Conservation (phyloP, 2,888 invertebrate species). For the Drosophila longiperda region DNA sequence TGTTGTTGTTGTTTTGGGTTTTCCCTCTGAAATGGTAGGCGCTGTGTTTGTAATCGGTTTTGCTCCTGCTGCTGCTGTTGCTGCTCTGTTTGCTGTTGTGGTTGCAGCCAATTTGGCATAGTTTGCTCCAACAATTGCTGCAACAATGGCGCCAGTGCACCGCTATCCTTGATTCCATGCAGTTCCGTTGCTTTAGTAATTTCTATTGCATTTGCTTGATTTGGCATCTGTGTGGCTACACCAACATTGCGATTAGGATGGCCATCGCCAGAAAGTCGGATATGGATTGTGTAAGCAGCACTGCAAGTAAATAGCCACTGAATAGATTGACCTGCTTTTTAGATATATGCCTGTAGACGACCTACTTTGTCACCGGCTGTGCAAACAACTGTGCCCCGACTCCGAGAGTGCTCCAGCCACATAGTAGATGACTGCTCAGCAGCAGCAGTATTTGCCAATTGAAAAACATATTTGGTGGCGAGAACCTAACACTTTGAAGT, state of each 20-base stretch:
- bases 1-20: slow-evolving; percentile 42
- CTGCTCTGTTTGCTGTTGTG: slow-evolving; percentile 15
- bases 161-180: slow-evolving; percentile 52
- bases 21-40: slow-evolving; percentile 9
- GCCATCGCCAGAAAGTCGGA: neutral
- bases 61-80: slow-evolving; percentile 4
- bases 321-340: slow-evolving; percentile 62
- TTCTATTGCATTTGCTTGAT: slow-evolving; percentile 44
- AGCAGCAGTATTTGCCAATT: slow-evolving; percentile 50
- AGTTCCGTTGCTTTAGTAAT: slow-evolving; percentile 56
- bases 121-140: slow-evolving; percentile 63
- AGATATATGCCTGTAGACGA: slow-evolving; percentile 33
- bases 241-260: neutral
- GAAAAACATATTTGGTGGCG: slow-evolving; percentile 36
- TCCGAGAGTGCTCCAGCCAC: slow-evolving; percentile 5
- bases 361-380: slow-evolving; percentile 72
- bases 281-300: slow-evolving; percentile 40
- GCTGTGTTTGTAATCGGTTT: slow-evolving; percentile 14
- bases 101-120: slow-evolving; percentile 67
- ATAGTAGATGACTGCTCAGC: slow-evolving; percentile 22
- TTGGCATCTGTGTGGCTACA: slow-evolving; percentile 45
- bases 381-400: slow-evolving; percentile 59
- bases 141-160: slow-evolving; percentile 66
- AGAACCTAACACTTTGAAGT: slow-evolving; percentile 42
- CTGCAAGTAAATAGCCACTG: slow-evolving; percentile 62